phyloP scores from a whole-genome alignment of 2,113 vertebrate species.

The Gallinago undulata region DNA sequence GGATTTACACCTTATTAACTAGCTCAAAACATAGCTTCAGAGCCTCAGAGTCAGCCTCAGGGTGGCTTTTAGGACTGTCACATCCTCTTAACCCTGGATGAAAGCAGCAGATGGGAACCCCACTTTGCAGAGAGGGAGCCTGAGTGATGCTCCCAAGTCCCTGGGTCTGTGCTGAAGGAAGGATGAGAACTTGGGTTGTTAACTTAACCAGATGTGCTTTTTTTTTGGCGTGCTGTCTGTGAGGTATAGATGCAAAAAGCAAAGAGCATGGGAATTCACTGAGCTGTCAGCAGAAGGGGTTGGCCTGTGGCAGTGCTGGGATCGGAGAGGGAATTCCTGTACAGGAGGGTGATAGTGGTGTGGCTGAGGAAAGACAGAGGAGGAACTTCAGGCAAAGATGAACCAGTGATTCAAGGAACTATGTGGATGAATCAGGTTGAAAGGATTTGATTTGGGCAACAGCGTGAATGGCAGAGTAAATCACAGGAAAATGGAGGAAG shows the following conservation, averaged over 20 bases:
- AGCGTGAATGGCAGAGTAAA: background rate
- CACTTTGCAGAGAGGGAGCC: background rate
- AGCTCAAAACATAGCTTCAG: background rate
- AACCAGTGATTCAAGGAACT: background rate
- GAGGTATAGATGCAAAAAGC: background rate
- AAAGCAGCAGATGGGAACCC: background rate
- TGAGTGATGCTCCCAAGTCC: background rate
- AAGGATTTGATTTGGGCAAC: background rate
- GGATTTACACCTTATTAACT: background rate
- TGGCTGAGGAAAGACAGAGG: background rate
- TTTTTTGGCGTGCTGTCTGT: background rate
- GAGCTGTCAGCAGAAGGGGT: background rate
- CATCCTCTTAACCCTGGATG: background rate
- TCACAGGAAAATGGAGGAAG: background rate
- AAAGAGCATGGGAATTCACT: background rate
- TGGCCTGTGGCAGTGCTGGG: background rate
- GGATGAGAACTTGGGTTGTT: background rate
- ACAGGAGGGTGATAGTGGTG: background rate
- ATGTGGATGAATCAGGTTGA: background rate
- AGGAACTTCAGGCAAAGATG: background rate
- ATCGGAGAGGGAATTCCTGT: background rate
- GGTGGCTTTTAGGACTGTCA: background rate
- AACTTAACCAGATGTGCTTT: background rate
- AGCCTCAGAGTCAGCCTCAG: background rate
- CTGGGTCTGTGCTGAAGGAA: background rate